Conservation (phyloP, 2,888 invertebrate genomes). For the Drosophila phalerata region DNA sequence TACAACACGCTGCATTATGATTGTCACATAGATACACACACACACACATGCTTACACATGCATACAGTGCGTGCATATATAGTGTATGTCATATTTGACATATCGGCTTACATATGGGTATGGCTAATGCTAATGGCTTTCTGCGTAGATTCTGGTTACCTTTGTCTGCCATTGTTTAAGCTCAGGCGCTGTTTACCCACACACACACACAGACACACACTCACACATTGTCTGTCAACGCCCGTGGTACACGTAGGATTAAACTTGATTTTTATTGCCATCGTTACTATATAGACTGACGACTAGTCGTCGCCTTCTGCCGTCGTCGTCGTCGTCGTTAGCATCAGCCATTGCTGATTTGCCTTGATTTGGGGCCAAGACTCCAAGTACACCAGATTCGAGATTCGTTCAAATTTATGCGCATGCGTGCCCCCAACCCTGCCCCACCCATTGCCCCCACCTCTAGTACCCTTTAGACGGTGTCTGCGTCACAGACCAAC, state of each 20-base stretch:
- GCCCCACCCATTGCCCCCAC: neutral
- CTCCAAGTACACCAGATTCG: slow-evolving; percentile 61
- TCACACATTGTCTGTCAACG: slow-evolving; percentile 71
- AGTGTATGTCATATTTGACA: slow-evolving; percentile 24
- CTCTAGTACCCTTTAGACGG: slow-evolving; percentile 22
- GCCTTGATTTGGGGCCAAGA: slow-evolving; percentile 64
- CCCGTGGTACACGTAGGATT: slow-evolving; percentile 78
- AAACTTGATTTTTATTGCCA: slow-evolving; percentile 80
- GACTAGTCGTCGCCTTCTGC: slow-evolving; percentile 37
- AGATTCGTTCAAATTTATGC: slow-evolving; percentile 66
- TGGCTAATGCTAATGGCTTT: slow-evolving; percentile 66
- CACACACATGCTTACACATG: neutral
- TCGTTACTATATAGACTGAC: slow-evolving; percentile 70
- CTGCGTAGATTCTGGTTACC: slow-evolving; percentile 31
- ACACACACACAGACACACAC: slow-evolving; percentile 65
- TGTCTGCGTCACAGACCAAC: slow-evolving; percentile 22
- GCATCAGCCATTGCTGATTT: slow-evolving; percentile 55
- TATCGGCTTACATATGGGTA: slow-evolving; percentile 50
- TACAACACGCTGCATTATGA: slow-evolving; percentile 40
- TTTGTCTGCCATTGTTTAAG: slow-evolving; percentile 62
- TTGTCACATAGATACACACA: slow-evolving; percentile 10
- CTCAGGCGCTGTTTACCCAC: slow-evolving; percentile 44
- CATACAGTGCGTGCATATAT: neutral
- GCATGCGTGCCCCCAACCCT: slow-evolving; percentile 55
- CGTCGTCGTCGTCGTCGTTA: slow-evolving; percentile 28